Evolutionary conservation across 1,140 invertebrate species (phyloP).

Genomic region (Dufourea novaeangliae): DNA sequence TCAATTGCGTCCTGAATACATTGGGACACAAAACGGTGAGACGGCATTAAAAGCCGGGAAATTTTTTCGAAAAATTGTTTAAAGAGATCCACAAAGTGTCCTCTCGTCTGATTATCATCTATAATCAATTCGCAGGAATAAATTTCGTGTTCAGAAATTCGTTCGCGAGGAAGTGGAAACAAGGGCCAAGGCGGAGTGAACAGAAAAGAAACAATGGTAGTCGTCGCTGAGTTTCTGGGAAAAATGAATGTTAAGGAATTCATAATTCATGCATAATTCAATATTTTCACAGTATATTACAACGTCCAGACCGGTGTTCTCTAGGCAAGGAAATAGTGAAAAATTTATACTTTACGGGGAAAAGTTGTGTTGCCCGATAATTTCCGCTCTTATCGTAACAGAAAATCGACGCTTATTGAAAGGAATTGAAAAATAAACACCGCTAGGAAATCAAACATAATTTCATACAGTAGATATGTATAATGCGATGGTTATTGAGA

Average conservation of each 20-base stretch:
- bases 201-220: slow-evolving; percentile 8
- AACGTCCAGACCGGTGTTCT: background rate
- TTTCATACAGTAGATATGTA: too few species aligned
- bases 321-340: slow-evolving; percentile 1
- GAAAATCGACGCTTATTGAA: background rate
- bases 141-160: background rate
- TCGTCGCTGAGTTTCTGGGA: background rate
- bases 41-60: background rate
- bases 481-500: too few species aligned
- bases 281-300: background rate
- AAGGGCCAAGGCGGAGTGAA: background rate
- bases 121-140: slow-evolving; percentile 17
- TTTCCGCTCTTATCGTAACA: background rate
- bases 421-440: too few species aligned
- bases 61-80: background rate
- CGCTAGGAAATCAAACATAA: too few species aligned
- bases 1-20: too few species aligned
- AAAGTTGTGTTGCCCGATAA: background rate
- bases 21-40: too few species aligned
- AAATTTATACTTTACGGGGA: slow-evolving; percentile 5
- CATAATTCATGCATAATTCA: slow-evolving; percentile 12
- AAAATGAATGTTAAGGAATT: background rate
- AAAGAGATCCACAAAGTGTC: background rate
- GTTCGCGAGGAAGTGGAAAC: slow-evolving; percentile 22
- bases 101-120: slow-evolving; percentile 10